Conservation (phyloP, 2,888 invertebrate species). For the Pristionchus maxplancki region DNA sequence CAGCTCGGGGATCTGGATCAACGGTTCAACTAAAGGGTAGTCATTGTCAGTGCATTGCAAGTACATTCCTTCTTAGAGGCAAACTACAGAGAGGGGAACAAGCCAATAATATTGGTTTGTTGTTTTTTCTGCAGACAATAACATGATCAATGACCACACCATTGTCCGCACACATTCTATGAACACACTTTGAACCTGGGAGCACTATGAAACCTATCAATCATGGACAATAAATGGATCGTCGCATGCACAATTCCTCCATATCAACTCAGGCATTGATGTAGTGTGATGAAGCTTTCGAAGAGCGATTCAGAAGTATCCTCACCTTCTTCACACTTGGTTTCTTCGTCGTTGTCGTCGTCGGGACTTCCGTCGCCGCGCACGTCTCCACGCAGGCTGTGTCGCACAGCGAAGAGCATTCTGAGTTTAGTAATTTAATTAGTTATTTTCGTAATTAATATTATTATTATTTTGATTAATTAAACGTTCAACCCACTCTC, state of each 20-base stretch:
- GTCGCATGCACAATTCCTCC: no score
- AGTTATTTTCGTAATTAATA: neutral
- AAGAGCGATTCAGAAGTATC: no score
- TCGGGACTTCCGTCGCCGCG: neutral
- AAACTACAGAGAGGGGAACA: no score
- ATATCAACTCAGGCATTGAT: no score
- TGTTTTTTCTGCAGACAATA: neutral
- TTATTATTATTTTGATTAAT: neutral
- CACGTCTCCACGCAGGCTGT: constrained; percentile 40
- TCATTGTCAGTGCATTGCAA: no score
- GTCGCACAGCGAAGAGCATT: constrained; percentile 3
- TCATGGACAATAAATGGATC: no score
- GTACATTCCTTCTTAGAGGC: no score
- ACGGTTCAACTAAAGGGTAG: no score
- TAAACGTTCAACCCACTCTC: constrained; percentile 4
- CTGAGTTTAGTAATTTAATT: neutral
- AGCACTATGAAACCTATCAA: no score
- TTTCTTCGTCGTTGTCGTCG: constrained; percentile 7
- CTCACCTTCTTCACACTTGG: constrained; percentile 33
- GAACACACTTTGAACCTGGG: neutral
- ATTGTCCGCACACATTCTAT: neutral
- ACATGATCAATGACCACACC: neutral
- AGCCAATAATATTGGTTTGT: no score
- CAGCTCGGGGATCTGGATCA: no score
- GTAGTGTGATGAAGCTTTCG: no score